Conservation (phyloP, 2,888 invertebrate genomes). For the Ypsolopha scabrella region DNA sequence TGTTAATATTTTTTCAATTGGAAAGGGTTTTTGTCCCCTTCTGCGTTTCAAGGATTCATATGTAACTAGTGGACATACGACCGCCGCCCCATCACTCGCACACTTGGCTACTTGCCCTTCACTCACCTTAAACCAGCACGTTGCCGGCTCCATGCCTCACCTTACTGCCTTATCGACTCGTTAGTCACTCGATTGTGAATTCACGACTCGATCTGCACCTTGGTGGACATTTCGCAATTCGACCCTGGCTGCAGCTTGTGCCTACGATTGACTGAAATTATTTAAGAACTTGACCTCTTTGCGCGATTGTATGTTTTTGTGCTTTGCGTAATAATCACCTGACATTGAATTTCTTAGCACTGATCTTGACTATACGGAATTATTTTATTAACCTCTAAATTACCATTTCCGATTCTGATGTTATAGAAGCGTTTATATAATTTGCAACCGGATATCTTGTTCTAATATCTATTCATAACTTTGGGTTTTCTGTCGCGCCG, state of each 20-base stretch:
- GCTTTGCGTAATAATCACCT: background rate
- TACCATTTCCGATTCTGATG: background rate
- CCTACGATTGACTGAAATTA: slow-evolving; percentile 15
- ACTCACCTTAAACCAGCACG: slow-evolving; percentile 42
- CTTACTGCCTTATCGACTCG: slow-evolving; percentile 37
- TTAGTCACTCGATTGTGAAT: slow-evolving; percentile 38
- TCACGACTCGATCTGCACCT: slow-evolving; percentile 20
- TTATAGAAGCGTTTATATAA: slow-evolving; percentile 9
- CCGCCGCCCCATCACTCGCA: slow-evolving; percentile 11
- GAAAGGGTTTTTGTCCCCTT: too few species aligned
- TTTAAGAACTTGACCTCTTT: slow-evolving; percentile 57
- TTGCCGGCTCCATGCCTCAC: slow-evolving; percentile 30
- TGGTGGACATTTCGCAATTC: slow-evolving; percentile 27
- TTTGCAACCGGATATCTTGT: slow-evolving; percentile 10
- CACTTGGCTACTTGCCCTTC: slow-evolving; percentile 23
- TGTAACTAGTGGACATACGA: background rate
- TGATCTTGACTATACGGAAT: too few species aligned
- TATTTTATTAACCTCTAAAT: too few species aligned
- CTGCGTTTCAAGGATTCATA: too few species aligned
- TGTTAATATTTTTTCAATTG: too few species aligned
- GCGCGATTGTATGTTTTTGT: slow-evolving; percentile 8
- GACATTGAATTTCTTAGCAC: slow-evolving; percentile 2
- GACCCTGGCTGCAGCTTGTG: slow-evolving; percentile 10
- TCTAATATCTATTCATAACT: slow-evolving; percentile 26
- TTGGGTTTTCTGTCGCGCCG: slow-evolving; percentile 20